A percentile compares a stretch with the other conserved stretches of the same genome.
phyloP scores from a whole-genome alignment of 2,888 invertebrate genomes.

The Heliothis peltigera region DNA sequence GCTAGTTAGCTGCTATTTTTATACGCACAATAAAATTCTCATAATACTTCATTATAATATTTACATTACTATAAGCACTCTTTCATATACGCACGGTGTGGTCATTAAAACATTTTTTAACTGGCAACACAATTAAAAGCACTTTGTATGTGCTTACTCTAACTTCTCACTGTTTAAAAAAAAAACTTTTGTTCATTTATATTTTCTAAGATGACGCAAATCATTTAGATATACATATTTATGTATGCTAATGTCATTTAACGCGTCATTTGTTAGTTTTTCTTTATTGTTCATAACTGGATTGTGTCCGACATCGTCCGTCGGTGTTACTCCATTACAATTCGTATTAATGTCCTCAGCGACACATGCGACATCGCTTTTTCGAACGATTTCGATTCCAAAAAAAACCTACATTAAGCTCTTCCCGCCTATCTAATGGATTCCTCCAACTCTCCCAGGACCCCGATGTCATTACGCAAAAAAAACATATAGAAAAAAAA shows the following conservation, averaged over 20 bases:
- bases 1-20: constrained; percentile 5
- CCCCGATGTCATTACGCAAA: constrained; percentile 87
- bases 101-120: constrained; percentile 16
- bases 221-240: constrained; percentile 27
- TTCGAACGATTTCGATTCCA: constrained; percentile 77
- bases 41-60: constrained; percentile 18
- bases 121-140: constrained; percentile 24
- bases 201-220: constrained; percentile 13
- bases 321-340: constrained; percentile 76
- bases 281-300: constrained; percentile 17
- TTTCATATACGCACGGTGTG: constrained; percentile 25
- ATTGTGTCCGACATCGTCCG: constrained; percentile 5
- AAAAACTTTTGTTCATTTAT: constrained; percentile 19
- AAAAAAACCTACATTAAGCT: constrained; percentile 86
- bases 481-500: constrained; percentile 71
- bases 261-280: constrained; percentile 19
- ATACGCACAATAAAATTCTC: constrained; percentile 11
- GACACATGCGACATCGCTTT: constrained; percentile 80
- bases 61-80: constrained; percentile 14
- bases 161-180: constrained; percentile 20
- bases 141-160: constrained; percentile 11
- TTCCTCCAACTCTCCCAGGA: constrained; percentile 88
- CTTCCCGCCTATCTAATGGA: constrained; percentile 89
- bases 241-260: constrained; percentile 35
- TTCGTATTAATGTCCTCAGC: constrained; percentile 76